These are phyloP conservation scores for Telmatherina bonti DNA, from an alignment of 2,797 vertebrate species.

Conservation along the genomic window DNA sequence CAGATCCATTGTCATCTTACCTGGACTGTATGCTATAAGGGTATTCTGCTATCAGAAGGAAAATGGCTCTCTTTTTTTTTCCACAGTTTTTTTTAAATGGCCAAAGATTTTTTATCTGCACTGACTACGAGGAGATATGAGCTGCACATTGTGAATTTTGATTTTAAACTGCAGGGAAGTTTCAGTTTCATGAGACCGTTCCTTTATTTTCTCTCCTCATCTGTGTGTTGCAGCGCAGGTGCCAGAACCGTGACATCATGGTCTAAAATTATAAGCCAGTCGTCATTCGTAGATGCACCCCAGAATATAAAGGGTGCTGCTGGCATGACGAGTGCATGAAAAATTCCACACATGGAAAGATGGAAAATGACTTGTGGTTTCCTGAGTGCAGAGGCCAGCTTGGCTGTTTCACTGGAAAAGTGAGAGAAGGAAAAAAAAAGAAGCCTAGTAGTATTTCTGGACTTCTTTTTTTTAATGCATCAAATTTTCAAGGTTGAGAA, in stretches of 20 bases:
- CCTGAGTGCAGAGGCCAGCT: constrained; percentile 75
- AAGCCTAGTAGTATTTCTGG: constrained; percentile 64
- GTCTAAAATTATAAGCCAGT: constrained; percentile 75
- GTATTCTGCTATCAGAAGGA: too few relatives aligned
- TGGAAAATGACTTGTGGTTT: constrained; percentile 85
- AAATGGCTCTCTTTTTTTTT: too few relatives aligned
- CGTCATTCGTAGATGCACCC: constrained; percentile 70
- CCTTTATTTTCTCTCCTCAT: constrained; percentile 45
- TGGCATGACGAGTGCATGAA: constrained; percentile 76
- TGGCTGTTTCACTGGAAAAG: constrained; percentile 67
- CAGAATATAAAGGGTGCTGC: constrained; percentile 72
- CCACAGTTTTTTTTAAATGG: too few relatives aligned
- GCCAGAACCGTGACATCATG: constrained; percentile 80
- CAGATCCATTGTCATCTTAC: too few relatives aligned
- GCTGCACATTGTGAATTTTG: constrained; percentile 30
- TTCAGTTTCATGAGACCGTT: constrained; percentile 43
- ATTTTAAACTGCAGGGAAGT: constrained; percentile 51
- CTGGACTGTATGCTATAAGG: too few relatives aligned
- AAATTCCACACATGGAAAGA: constrained; percentile 84
- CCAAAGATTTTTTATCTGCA: constrained; percentile 37
- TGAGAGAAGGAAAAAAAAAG: neutral
- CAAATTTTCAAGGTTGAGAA: constrained; percentile 74
- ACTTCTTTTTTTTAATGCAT: constrained; percentile 69
- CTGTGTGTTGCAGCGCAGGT: constrained; percentile 44
- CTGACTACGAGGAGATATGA: constrained; percentile 29